Base-by-base conservation (phyloP, 1,140 invertebrate genomes). In the Trissolcus basalis region DNA sequence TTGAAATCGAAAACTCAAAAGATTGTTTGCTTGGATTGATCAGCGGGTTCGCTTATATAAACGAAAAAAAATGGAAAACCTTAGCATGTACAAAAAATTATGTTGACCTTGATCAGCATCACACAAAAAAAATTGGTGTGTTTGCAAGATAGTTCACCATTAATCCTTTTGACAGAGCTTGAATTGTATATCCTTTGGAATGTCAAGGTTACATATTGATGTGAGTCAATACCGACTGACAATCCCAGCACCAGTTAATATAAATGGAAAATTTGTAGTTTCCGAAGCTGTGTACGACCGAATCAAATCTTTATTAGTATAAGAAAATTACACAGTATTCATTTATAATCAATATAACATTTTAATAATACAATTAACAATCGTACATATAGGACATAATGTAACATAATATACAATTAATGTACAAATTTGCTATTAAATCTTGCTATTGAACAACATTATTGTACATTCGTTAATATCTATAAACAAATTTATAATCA, bases 171-270 rank as follows among this genome's bases (percentile, higher is more conserved):
- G 47, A 49, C 14, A 49, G 47, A 49, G 11, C 16, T 27, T 49
- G 27, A 49, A 10, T 27, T 2, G 10, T 49, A 9, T 4, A 10
- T 2, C 8, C 9, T 8, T 1, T 49, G 11, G 14, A 32, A 11
- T 49, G 19, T 27, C 47, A 49, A 27, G 47, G 47, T 27, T 49
- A 49, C 32, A n/a, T n/a, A 49, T 49, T 11, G 47, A 49, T 49
- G 12, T 44, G 4, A 12, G 7, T 10, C 8, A 44, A n/a, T 5
- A 44, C 12, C 7, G 4, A 12, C 12, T 44, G 12, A 44, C 41
- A 44, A 44, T 44, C 12, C 41, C 41, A 7, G 41, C 41, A 44
- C 41, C 41, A 11, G 11, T 44, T 10, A 11, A 44, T 44, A 4
- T 11, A 44, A 44, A 44, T 44, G 41, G 41, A 10, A 44, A n/a